These are phyloP conservation scores for Calephelis perditalis DNA, from an alignment of 2,888 invertebrate genomes.

Conservation along the genomic window DNA sequence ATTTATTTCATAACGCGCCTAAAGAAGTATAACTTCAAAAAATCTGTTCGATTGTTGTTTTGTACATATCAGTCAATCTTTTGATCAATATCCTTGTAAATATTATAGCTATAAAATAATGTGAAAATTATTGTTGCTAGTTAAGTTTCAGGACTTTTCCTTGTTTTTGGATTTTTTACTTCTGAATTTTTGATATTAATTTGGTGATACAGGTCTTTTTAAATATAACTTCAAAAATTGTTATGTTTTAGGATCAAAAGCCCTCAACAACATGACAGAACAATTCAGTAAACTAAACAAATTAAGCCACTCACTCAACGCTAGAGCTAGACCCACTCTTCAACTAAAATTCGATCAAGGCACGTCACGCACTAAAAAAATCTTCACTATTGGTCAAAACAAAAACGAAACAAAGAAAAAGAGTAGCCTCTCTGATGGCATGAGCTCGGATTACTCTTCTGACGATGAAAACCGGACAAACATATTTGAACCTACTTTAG, in stretches of 20 bases:
- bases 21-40: too few relatives aligned
- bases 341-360: conserved; percentile 70
- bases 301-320: conserved; percentile 81
- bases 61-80: too few relatives aligned
- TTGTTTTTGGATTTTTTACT: too few relatives aligned
- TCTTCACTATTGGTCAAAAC: conserved; percentile 71
- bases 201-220: too few relatives aligned
- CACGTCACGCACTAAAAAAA: conserved; percentile 62
- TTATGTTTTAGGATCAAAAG: conserved; percentile 84
- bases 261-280: conserved; percentile 90
- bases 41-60: too few relatives aligned
- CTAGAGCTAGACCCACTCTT: conserved; percentile 71
- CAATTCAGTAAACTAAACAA: conserved; percentile 91
- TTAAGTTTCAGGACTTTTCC: too few relatives aligned
- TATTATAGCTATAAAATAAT: too few relatives aligned
- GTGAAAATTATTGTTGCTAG: too few relatives aligned
- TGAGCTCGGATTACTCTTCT: conserved; percentile 73
- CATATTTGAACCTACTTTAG: conserved; percentile 69
- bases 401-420: conserved; percentile 75
- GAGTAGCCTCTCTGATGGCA: conserved; percentile 82
- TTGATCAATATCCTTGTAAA: too few relatives aligned
- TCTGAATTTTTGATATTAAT: too few relatives aligned
- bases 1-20: too few relatives aligned
- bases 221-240: neutral
- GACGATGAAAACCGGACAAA: conserved; percentile 73